Conservation (phyloP, 2,797 vertebrate species). For the Percopsis omiscomaycus region DNA sequence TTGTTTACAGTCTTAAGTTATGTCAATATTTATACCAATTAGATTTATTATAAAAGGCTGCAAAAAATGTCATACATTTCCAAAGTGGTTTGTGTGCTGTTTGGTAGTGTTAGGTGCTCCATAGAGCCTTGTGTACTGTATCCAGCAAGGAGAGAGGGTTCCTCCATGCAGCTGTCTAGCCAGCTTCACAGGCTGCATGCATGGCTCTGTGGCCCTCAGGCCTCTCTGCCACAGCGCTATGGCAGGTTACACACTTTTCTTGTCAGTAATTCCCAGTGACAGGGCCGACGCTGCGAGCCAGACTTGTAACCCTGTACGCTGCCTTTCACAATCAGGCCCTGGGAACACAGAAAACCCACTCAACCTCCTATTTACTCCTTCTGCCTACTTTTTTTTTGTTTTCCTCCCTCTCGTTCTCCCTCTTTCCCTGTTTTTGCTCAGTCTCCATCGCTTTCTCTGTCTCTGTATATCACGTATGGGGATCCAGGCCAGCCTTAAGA, state of each 20-base stretch:
- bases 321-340: constrained; percentile 56
- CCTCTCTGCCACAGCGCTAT: constrained; percentile 46
- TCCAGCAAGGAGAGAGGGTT: constrained; percentile 30
- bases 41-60: no score
- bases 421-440: not conserved
- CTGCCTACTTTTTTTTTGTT: not conserved
- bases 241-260: constrained; percentile 65
- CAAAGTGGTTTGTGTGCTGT: constrained; percentile 15
- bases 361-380: constrained; percentile 37
- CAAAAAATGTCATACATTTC: no score
- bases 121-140: constrained; percentile 6
- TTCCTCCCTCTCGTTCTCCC: not conserved
- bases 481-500: constrained; percentile 29
- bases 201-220: constrained; percentile 34
- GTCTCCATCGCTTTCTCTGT: not conserved
- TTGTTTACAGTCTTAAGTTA: no score
- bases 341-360: constrained; percentile 44
- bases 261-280: constrained; percentile 72
- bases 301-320: constrained; percentile 62
- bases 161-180: constrained; percentile 28
- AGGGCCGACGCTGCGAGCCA: constrained; percentile 50
- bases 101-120: constrained; percentile 17
- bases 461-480: not conserved
- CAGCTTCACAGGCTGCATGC: constrained; percentile 24
- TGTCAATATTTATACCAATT: no score